Percentiles rank a stretch among this genome's conserved stretches.
These are phyloP conservation scores for Megatriorchis doriae DNA, from an alignment of 2,113 vertebrate genomes.

Conservation along the genomic window DNA sequence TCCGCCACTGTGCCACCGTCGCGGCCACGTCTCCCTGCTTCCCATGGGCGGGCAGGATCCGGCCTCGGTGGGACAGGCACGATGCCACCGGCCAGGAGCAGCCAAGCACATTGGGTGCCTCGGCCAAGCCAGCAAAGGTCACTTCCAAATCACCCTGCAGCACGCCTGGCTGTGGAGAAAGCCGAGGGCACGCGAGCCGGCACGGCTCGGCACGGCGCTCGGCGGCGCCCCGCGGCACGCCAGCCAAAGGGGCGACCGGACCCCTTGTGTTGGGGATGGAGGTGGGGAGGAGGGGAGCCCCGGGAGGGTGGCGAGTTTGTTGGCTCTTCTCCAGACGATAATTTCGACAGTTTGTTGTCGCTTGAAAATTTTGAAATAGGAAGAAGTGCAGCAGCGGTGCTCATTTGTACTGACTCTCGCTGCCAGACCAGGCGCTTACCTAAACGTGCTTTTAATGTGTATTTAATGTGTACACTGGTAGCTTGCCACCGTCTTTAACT, in stretches of 20 bases:
- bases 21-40: rapidly evolving
- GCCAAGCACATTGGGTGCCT: rapidly evolving
- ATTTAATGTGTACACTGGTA: background rate
- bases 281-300: background rate
- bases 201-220: background rate
- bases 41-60: rapidly evolving
- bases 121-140: background rate
- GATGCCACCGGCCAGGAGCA: background rate
- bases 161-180: rapidly evolving
- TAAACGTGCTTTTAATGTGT: background rate
- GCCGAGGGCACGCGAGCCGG: rapidly evolving
- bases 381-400: background rate
- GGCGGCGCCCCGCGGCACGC: rapidly evolving
- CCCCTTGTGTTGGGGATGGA: no score
- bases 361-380: background rate
- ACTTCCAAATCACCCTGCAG: background rate
- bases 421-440: background rate
- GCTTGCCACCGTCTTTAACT: background rate
- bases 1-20: rapidly evolving
- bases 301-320: background rate
- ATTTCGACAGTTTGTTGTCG: background rate
- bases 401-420: background rate
- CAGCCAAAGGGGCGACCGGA: background rate
- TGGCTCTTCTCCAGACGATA: background rate
- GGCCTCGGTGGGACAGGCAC: rapidly evolving